Evolutionary conservation across 2,888 invertebrate genomes (phyloP).

Genomic region (Lottia gigantea): DNA sequence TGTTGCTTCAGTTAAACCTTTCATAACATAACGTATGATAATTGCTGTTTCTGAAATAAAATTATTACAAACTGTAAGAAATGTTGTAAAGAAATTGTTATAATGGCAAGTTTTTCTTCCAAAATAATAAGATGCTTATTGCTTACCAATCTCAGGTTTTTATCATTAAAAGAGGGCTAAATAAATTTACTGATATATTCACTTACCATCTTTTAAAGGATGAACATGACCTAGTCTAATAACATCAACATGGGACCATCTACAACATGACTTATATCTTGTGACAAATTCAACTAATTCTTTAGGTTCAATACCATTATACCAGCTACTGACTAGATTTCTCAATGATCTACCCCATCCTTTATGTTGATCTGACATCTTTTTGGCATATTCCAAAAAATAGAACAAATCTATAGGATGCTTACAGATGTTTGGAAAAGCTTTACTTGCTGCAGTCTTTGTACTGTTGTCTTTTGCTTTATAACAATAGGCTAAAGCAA

Average conservation of each 20-base stretch:
- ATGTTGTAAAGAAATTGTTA: no score
- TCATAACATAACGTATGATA: conserved; percentile 56
- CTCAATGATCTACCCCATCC: conserved; percentile 77
- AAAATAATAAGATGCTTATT: no score
- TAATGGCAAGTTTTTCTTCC: no score
- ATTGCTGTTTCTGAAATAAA: conserved; percentile 51
- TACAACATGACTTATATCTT: conserved; percentile 74
- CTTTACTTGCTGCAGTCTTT: conserved; percentile 73
- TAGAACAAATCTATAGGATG: conserved; percentile 76
- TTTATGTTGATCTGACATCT: conserved; percentile 47
- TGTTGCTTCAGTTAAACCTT: conserved; percentile 56
- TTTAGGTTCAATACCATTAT: conserved; percentile 74
- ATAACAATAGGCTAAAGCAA: conserved; percentile 76
- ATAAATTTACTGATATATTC: not conserved
- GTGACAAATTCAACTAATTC: conserved; percentile 77
- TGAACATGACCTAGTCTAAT: conserved; percentile 67
- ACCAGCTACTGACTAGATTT: conserved; percentile 77
- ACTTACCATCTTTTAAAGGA: conserved; percentile 58
- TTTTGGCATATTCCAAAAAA: conserved; percentile 74
- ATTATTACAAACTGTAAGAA: no score
- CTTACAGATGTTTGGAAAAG: conserved; percentile 73
- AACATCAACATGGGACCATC: conserved; percentile 81
- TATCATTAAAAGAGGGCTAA: no score
- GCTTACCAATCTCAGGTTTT: no score
- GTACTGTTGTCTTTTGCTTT: conserved; percentile 68